Evolutionary conservation across 2,113 vertebrate genomes (phyloP).

Genomic region (Amphiprion ocellaris): DNA sequence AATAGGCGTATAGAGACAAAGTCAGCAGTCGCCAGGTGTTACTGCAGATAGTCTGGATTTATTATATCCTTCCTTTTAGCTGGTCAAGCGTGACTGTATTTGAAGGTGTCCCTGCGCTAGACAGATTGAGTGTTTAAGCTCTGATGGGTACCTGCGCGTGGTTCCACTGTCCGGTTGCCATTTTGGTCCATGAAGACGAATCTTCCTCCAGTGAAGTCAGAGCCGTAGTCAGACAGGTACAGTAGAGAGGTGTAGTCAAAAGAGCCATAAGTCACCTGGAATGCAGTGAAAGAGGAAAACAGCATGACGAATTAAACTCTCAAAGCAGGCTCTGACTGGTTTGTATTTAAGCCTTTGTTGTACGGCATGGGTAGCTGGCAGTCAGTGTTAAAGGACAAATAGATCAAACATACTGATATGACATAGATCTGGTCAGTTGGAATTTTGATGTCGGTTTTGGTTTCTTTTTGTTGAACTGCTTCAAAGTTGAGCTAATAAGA

Average conservation of each 20-base stretch:
- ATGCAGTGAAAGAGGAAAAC: constrained; percentile 10
- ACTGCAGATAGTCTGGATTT: neutral
- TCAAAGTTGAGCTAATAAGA: no score
- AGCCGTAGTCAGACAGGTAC: constrained; percentile 93
- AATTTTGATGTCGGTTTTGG: no score
- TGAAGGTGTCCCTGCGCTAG: no score
- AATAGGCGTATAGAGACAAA: constrained; percentile 22
- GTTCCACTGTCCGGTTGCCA: constrained; percentile 92
- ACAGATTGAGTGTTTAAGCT: neutral
- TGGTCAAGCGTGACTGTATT: neutral
- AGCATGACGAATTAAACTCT: neutral
- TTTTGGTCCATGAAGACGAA: constrained; percentile 93
- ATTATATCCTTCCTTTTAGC: neutral
- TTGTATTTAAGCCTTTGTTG: neutral
- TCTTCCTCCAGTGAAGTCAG: constrained; percentile 92
- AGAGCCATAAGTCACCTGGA: constrained; percentile 94
- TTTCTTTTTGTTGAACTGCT: no score
- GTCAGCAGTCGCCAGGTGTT: neutral
- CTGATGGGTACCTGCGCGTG: constrained; percentile 86
- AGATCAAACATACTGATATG: no score
- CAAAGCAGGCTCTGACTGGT: neutral
- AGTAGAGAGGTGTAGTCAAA: constrained; percentile 97
- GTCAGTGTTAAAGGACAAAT: no score
- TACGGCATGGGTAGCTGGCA: no score
- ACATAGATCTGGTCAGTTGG: no score